Conservation (phyloP, 35 echinoderm and acorn worm genomes). For the Acanthaster planci region DNA sequence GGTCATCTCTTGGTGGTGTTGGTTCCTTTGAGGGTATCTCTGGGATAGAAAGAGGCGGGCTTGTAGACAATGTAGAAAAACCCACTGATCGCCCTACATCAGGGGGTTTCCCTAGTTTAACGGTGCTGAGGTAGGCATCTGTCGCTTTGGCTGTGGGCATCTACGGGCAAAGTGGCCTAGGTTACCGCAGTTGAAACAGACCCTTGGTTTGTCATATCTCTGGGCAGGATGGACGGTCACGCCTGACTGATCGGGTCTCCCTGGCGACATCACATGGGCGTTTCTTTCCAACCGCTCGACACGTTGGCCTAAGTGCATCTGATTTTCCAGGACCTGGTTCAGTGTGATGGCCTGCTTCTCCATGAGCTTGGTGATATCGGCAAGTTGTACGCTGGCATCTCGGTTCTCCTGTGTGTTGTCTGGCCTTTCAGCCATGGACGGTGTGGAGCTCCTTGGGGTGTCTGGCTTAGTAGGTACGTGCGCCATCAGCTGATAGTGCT, state of each 20-base stretch:
- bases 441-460: too few relatives aligned
- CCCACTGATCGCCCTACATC: too few relatives aligned
- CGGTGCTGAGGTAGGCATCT: neutral
- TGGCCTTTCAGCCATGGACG: too few relatives aligned
- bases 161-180: constrained; percentile 6
- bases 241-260: too few relatives aligned
- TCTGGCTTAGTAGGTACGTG: too few relatives aligned
- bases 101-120: too few relatives aligned
- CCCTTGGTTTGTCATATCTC: too few relatives aligned
- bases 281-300: neutral
- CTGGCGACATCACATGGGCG: constrained; percentile 53
- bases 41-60: neutral
- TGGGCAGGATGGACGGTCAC: too few relatives aligned
- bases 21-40: too few relatives aligned
- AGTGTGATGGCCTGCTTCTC: neutral
- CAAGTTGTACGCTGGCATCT: neutral
- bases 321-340: neutral
- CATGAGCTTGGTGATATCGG: neutral
- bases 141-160: neutral
- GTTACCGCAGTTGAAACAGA: constrained; percentile 7
- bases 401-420: too few relatives aligned
- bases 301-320: neutral
- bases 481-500: too few relatives aligned
- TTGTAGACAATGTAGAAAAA: neutral
- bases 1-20: too few relatives aligned